Conservation (phyloP, 2,888 invertebrate genomes). For the Scaptomyza parva region DNA sequence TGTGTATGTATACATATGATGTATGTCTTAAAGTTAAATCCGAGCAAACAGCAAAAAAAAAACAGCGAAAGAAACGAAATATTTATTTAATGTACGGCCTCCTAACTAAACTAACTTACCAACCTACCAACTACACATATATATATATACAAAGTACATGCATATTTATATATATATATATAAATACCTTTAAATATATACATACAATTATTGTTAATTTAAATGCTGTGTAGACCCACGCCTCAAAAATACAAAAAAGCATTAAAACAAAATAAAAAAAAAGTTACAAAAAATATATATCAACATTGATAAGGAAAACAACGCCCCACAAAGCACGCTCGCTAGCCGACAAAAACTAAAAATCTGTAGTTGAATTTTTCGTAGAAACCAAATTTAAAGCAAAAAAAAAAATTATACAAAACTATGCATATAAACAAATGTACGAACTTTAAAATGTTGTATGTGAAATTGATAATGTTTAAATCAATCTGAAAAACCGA, state of each 20-base stretch:
- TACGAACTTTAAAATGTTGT: constrained; percentile 40
- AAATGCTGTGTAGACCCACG: constrained; percentile 62
- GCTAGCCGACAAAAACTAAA: constrained; percentile 56
- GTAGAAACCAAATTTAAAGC: constrained; percentile 26
- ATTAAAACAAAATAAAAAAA: too few relatives aligned
- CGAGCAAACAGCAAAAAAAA: constrained; percentile 34
- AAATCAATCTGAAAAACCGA: constrained; percentile 11
- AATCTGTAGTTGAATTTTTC: constrained; percentile 56
- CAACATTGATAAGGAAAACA: constrained; percentile 22
- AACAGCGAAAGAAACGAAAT: constrained; percentile 60
- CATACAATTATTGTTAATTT: constrained; percentile 67
- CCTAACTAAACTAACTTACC: constrained; percentile 62
- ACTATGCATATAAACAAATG: constrained; percentile 23
- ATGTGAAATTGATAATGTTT: constrained; percentile 38
- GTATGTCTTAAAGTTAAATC: constrained; percentile 46
- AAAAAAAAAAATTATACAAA: constrained; percentile 4
- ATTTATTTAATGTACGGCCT: constrained; percentile 70
- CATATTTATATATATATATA: constrained; percentile 73
- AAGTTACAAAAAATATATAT: constrained; percentile 7
- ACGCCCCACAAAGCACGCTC: constrained; percentile 56
- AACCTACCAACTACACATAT: constrained; percentile 66
- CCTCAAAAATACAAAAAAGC: constrained; percentile 42
- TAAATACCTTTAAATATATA: constrained; percentile 73
- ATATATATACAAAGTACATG: constrained; percentile 65
- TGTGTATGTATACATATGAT: constrained; percentile 33